Conservation (phyloP, 2,797 vertebrate genomes). For the Onychomys arenicola region DNA sequence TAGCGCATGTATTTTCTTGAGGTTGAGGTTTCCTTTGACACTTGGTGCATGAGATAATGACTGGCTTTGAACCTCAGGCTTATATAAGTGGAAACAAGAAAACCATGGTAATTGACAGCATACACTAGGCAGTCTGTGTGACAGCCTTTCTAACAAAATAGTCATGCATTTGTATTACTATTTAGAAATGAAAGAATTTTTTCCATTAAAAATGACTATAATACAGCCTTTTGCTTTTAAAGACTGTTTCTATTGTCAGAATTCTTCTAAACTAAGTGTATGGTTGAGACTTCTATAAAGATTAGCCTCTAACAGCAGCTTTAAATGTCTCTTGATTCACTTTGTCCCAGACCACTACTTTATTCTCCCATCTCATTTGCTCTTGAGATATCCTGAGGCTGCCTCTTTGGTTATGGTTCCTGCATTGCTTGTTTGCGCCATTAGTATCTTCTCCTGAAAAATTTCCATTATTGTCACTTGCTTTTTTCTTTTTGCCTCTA, state of each 20-base stretch:
- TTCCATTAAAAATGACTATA: background rate
- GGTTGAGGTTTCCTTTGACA: background rate
- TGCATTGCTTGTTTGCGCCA: background rate
- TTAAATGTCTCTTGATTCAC: background rate
- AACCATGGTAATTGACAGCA: too few relatives aligned
- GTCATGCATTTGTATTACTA: background rate
- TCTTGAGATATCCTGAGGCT: fast-evolving
- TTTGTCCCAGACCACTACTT: background rate
- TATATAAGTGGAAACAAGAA: background rate
- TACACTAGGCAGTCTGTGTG: background rate
- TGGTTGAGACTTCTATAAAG: background rate
- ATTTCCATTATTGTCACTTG: background rate
- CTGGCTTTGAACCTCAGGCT: background rate
- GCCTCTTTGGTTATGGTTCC: background rate
- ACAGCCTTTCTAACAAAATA: background rate
- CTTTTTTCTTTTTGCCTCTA: background rate
- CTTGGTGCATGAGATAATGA: background rate
- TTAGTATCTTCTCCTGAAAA: background rate
- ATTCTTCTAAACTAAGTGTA: background rate
- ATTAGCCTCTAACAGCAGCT: background rate
- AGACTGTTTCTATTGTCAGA: background rate
- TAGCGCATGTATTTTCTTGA: background rate
- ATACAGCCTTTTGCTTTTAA: background rate
- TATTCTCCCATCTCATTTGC: fast-evolving
- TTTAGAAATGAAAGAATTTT: background rate